phyloP scores from a whole-genome alignment of 2,888 invertebrate species.

The Cephus rjabovi region DNA sequence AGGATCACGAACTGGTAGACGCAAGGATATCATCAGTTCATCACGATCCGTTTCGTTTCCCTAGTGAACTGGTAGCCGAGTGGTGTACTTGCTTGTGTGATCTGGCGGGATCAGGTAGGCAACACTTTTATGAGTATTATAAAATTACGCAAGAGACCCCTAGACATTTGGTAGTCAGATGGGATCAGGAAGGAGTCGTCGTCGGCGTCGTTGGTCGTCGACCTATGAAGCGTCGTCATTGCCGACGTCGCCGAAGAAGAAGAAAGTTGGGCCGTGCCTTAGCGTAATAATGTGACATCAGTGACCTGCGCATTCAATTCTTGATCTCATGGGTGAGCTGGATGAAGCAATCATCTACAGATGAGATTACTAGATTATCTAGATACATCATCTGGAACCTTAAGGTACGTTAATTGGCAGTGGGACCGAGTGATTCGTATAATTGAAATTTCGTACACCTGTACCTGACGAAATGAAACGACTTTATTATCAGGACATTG shows the following conservation, averaged over 20 bases:
- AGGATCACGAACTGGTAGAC: background rate
- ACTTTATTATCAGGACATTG: background rate
- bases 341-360: conserved; percentile 23
- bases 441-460: background rate
- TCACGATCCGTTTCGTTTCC: background rate
- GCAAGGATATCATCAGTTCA: background rate
- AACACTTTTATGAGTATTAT: background rate
- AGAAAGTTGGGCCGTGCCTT: conserved; percentile 34
- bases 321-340: conserved; percentile 23
- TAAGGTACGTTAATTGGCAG: background rate
- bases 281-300: conserved; percentile 21
- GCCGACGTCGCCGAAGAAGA: conserved; percentile 18
- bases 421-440: background rate
- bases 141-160: conserved; percentile 19
- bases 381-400: background rate
- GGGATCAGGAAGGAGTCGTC: conserved; percentile 19
- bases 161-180: conserved; percentile 32
- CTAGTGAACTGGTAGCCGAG: background rate
- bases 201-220: background rate
- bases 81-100: background rate
- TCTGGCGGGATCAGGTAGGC: background rate
- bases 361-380: conserved; percentile 1
- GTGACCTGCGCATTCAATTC: conserved; percentile 26
- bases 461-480: background rate
- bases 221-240: background rate